A percentile compares a stretch with the other conserved stretches of the same genome.
Evolutionary conservation across 2,888 invertebrate species (phyloP).

Genomic region (Norana najaformis): DNA sequence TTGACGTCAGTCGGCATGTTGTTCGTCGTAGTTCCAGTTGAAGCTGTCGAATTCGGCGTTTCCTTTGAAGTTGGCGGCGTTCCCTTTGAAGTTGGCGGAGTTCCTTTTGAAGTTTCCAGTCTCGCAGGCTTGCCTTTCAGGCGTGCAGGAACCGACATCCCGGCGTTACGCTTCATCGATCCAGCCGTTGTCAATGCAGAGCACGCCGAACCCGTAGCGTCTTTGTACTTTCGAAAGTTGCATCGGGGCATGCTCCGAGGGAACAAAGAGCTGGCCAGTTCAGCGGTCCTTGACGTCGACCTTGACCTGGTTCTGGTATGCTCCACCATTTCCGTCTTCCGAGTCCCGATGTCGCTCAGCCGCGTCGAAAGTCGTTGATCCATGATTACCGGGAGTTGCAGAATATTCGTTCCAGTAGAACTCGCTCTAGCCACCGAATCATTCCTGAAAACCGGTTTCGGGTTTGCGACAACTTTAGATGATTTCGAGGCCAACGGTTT

Average conservation of each 20-base stretch:
- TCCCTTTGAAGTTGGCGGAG: background rate
- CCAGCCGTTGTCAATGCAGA: background rate
- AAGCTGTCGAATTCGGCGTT: background rate
- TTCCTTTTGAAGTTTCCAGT: background rate
- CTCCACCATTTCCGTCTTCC: background rate
- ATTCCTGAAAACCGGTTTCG: background rate
- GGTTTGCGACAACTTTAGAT: background rate
- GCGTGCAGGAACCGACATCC: background rate
- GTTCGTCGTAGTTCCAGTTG: background rate
- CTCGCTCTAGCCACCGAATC: background rate
- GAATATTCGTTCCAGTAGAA: background rate
- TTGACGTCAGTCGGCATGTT: background rate
- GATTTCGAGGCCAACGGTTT: background rate
- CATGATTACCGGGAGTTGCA: background rate
- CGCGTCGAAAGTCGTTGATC: background rate
- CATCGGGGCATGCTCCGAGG: background rate
- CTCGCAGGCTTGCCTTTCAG: background rate
- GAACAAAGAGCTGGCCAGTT: background rate
- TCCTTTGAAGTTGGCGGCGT: slow-evolving; percentile 5
- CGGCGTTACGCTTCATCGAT: background rate
- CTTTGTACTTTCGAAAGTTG: background rate
- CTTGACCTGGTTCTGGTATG: background rate
- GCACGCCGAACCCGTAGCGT: background rate
- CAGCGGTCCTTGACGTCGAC: background rate
- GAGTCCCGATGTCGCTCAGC: background rate